Evolutionary conservation across 2,113 vertebrate genomes (phyloP).

Genomic region (Myotis lucifugus): DNA sequence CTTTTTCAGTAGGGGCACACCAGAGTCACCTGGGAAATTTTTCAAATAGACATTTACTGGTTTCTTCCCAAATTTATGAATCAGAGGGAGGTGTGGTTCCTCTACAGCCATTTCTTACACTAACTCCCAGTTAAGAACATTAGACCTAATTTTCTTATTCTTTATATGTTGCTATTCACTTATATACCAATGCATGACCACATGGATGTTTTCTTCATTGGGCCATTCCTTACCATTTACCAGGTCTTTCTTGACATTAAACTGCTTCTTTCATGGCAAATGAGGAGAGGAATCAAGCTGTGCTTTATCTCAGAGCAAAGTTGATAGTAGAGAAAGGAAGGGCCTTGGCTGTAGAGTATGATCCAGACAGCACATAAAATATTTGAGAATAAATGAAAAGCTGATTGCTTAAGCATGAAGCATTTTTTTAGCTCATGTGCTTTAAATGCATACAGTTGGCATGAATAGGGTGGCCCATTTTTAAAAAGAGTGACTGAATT

Average conservation of each 20-base stretch:
- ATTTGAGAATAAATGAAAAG: constrained; percentile 59
- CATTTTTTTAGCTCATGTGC: constrained; percentile 62
- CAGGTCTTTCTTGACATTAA: neutral
- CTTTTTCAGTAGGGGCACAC: neutral
- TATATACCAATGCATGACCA: neutral
- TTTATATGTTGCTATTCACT: neutral
- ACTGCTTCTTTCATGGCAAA: neutral
- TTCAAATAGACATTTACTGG: neutral
- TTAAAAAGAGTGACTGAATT: constrained; percentile 65
- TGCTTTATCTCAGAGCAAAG: neutral
- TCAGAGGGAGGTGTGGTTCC: neutral
- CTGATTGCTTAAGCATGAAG: constrained; percentile 48
- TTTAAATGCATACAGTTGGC: constrained; percentile 65
- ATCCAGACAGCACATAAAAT: constrained; percentile 23
- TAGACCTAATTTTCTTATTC: neutral
- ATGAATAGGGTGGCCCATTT: constrained; percentile 68
- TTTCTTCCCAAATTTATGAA: neutral
- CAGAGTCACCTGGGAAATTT: neutral
- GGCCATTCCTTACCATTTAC: neutral
- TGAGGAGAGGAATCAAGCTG: neutral
- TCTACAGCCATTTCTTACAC: neutral
- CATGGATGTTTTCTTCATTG: neutral
- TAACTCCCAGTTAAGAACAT: neutral
- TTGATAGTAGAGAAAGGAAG: neutral
- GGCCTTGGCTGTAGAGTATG: neutral